phyloP scores from a whole-genome alignment of 2,797 vertebrate genomes.

The Bothrops alternatus region DNA sequence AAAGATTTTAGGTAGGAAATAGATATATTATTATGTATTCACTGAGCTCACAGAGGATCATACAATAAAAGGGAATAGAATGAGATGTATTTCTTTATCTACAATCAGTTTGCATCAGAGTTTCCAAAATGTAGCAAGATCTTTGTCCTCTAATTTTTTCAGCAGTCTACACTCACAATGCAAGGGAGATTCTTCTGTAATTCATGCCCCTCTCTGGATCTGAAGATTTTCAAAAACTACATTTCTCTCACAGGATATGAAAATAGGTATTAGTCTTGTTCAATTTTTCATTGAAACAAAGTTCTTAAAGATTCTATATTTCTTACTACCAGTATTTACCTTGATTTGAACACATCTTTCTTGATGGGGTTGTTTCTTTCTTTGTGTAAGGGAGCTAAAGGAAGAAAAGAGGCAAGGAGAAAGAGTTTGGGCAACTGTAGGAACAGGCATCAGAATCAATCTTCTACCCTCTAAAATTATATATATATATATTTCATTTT shows the following conservation, averaged over 20 bases:
- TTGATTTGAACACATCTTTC: background rate
- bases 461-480: background rate
- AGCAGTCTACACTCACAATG: background rate
- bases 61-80: background rate
- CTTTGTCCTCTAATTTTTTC: background rate
- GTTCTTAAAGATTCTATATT: background rate
- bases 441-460: background rate
- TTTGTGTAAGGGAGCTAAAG: background rate
- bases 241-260: background rate
- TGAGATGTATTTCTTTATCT: background rate
- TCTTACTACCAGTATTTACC: background rate
- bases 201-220: background rate
- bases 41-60: background rate
- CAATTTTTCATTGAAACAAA: background rate
- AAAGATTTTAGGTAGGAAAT: background rate
- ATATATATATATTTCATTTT: background rate
- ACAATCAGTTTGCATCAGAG: background rate
- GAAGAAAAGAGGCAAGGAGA: background rate
- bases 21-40: background rate
- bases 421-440: background rate
- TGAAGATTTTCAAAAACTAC: background rate
- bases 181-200: background rate
- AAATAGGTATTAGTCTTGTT: background rate
- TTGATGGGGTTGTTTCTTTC: background rate
- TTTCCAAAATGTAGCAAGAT: background rate